Base-by-base conservation (phyloP, 2,113 vertebrate genomes). In the Coreoperca whiteheadi region DNA sequence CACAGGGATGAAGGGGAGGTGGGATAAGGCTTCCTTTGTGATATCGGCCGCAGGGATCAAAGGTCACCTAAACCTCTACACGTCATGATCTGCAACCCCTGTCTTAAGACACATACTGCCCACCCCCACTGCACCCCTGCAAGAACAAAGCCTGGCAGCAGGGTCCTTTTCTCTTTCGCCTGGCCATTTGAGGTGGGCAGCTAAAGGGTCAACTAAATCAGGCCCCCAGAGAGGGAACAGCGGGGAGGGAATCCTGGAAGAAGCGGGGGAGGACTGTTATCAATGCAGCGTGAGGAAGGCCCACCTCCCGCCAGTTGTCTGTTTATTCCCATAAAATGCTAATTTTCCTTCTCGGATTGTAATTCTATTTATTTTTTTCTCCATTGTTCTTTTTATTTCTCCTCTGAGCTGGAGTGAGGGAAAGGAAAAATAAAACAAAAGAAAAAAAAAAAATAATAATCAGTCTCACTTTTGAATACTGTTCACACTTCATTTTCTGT, bases 21-120 rank as follows among this genome's bases (percentile, higher is more conserved):
- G 81, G 91, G 90, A 93, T 88, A 93, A 92, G 87, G 89, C 88
- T 83, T 70, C 77, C 88, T 94, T 94, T 93, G 93, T 93, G 89
- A 87, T 89, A 88, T 87, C 12, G 8, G 80, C 86, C 39, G 20
- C 87, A 82, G 78, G 76, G 93, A 86, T 87, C 91, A 94, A 77
- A 92, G 93, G 90, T 94, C 94, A 83, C 54, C 82, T 77, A 90
- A 93, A 94, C 89, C 92, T 89, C 89, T 64, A 73, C 80, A 89
- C 89, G 90, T 92, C 90, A 51, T 85, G 86, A 91, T 90, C 91
- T 88, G 75, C 88, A 84, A 89, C 87, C 86, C 68, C 66, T 23
- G 91, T 92, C 91, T 90, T 89, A 86, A 86, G 90, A 90, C 70
- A 50, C 86, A 87, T 83, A 80, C 37, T 32, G 18, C 64, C 84